These are phyloP conservation scores for Nephila pilipes DNA, from an alignment of 1,140 invertebrate genomes.

Conservation along the genomic window DNA sequence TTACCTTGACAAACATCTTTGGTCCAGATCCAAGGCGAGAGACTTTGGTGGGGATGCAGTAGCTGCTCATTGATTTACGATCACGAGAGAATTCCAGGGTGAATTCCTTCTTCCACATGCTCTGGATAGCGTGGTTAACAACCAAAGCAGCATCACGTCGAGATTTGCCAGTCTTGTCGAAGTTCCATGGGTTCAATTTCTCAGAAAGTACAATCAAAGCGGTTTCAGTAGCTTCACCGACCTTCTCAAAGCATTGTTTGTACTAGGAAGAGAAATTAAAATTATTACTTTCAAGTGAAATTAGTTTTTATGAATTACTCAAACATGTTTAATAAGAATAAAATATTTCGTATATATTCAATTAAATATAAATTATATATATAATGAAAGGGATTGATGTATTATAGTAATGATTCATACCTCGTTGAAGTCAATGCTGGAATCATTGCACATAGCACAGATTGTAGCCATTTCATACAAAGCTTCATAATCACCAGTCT, in stretches of 20 bases:
- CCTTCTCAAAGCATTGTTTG: constrained; percentile 88
- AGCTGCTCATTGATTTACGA: constrained; percentile 99
- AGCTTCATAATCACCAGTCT: constrained; percentile 91
- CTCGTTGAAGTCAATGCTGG: constrained; percentile 99
- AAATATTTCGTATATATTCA: no score
- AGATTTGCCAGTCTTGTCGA: constrained; percentile 93
- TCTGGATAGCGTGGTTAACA: constrained; percentile 95
- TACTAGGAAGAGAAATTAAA: constrained; percentile 77
- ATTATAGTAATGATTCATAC: constrained; percentile 1
- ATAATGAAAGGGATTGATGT: no score
- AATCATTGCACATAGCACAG: constrained; percentile 99
- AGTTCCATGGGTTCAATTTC: constrained; percentile 96
- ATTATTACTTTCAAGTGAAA: no score
- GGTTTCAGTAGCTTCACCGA: constrained; percentile 99
- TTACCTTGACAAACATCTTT: constrained; percentile 95
- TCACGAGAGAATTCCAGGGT: constrained; percentile 99
- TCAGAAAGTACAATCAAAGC: constrained; percentile 98
- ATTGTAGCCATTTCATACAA: constrained; percentile 97
- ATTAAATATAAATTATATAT: no score
- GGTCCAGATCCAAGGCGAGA: constrained; percentile 93
- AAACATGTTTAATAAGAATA: no score
- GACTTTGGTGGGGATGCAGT: constrained; percentile 94
- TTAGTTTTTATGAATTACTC: background rate
- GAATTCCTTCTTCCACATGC: constrained; percentile 99
- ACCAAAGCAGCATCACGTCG: constrained; percentile 95